Evolutionary conservation across 2,888 invertebrate species (phyloP).

Genomic region (Tetropium fuscum): DNA sequence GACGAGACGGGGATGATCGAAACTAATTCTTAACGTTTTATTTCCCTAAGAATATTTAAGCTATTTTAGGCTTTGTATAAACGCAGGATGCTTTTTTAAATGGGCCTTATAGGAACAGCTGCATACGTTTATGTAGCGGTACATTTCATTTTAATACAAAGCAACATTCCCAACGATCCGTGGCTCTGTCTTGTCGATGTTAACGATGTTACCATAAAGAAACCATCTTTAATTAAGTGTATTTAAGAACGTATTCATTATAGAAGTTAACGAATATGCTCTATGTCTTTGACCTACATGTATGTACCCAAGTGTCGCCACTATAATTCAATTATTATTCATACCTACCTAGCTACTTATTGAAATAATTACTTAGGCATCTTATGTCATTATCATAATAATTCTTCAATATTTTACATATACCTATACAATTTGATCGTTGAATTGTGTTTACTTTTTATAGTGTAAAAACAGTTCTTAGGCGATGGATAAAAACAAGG

Average conservation of each 20-base stretch:
- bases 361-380: not conserved
- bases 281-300: slow-evolving; percentile 5
- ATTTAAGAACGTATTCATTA: slow-evolving; percentile 6
- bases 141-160: slow-evolving; percentile 32
- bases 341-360: not conserved
- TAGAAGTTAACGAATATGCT: not conserved
- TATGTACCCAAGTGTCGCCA: not conserved
- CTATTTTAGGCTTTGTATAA: slow-evolving; percentile 17
- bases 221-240: slow-evolving; percentile 22
- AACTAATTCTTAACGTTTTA: not conserved
- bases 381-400: too few species aligned
- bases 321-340: not conserved
- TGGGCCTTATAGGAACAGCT: slow-evolving; percentile 15
- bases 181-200: slow-evolving; percentile 21
- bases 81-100: slow-evolving; percentile 18
- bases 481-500: too few species aligned
- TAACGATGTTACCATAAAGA: slow-evolving; percentile 24
- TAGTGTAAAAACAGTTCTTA: too few species aligned
- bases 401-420: too few species aligned
- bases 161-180: slow-evolving; percentile 34
- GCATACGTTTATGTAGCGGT: slow-evolving; percentile 33
- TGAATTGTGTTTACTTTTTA: too few species aligned
- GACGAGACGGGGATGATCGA: not conserved
- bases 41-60: slow-evolving; percentile 10
- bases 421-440: too few species aligned